These are phyloP conservation scores for Diaprepes abbreviatus DNA, from an alignment of 2,888 invertebrate genomes.

Conservation along the genomic window DNA sequence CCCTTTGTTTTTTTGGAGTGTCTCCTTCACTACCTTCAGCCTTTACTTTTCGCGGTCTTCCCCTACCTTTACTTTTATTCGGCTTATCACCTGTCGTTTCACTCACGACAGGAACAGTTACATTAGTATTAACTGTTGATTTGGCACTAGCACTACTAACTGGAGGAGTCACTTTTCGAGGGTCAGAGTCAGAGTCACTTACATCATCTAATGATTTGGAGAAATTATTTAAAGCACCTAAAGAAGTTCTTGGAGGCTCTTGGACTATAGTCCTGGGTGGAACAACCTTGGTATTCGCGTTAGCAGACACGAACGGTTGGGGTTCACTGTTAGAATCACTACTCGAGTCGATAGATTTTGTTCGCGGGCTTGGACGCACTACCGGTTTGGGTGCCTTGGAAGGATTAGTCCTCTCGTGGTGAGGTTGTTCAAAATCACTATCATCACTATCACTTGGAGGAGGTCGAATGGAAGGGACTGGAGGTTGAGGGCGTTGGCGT, in stretches of 20 bases:
- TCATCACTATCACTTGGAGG: slow-evolving; percentile 25
- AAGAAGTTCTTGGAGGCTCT: slow-evolving; percentile 2
- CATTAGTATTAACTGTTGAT: slow-evolving; percentile 11
- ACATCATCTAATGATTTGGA: slow-evolving; percentile 22
- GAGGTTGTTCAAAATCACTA: slow-evolving; percentile 34
- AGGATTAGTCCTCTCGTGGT: slow-evolving; percentile 38
- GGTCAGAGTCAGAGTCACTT: slow-evolving; percentile 41
- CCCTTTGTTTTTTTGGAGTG: slow-evolving; percentile 50
- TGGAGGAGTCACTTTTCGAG: not conserved
- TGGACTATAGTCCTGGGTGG: not conserved
- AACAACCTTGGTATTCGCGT: not conserved
- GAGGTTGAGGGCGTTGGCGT: slow-evolving; percentile 15
- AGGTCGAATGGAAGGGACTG: not conserved
- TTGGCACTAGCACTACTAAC: slow-evolving; percentile 7
- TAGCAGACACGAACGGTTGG: slow-evolving; percentile 15
- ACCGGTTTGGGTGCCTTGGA: slow-evolving; percentile 60
- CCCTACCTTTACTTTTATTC: slow-evolving; percentile 46
- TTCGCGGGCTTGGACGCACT: slow-evolving; percentile 63
- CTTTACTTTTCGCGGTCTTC: slow-evolving; percentile 53
- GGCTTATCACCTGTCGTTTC: slow-evolving; percentile 59
- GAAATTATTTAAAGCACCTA: slow-evolving; percentile 14
- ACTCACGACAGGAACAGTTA: not conserved
- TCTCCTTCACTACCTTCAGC: slow-evolving; percentile 47
- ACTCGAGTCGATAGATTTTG: slow-evolving; percentile 62
- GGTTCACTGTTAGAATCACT: slow-evolving; percentile 62